phyloP scores from a whole-genome alignment of 2,113 vertebrate species.

The Nothocercus nigrocapillus region DNA sequence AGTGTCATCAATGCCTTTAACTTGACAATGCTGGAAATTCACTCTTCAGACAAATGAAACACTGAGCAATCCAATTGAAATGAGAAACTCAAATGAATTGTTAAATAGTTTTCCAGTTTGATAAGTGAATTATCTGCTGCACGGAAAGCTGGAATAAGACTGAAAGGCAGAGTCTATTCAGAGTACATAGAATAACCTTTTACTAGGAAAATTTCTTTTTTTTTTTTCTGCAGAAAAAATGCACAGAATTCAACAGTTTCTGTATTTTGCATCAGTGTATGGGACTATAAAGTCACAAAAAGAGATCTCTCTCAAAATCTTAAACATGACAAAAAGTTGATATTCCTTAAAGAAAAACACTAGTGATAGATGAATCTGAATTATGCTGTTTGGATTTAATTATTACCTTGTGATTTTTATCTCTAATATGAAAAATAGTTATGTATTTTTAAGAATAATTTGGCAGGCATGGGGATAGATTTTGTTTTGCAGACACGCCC shows the following conservation, averaged over 20 bases:
- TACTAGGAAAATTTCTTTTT: background rate
- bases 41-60: slow-evolving; percentile 24
- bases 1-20: background rate
- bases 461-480: background rate
- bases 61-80: background rate
- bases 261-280: background rate
- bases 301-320: background rate
- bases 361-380: background rate
- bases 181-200: background rate
- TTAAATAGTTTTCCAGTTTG: background rate
- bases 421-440: background rate
- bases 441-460: background rate
- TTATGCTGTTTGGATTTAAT: background rate
- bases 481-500: background rate
- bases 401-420: background rate
- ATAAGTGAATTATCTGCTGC: background rate
- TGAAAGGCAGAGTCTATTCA: background rate
- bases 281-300: background rate
- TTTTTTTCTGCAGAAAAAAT: too few relatives aligned
- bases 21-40: background rate
- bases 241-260: background rate
- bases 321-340: background rate
- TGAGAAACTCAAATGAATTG: background rate
- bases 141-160: background rate
- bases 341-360: background rate